Conservation (phyloP, 2,113 vertebrate genomes). For the Calyptomena viridis region DNA sequence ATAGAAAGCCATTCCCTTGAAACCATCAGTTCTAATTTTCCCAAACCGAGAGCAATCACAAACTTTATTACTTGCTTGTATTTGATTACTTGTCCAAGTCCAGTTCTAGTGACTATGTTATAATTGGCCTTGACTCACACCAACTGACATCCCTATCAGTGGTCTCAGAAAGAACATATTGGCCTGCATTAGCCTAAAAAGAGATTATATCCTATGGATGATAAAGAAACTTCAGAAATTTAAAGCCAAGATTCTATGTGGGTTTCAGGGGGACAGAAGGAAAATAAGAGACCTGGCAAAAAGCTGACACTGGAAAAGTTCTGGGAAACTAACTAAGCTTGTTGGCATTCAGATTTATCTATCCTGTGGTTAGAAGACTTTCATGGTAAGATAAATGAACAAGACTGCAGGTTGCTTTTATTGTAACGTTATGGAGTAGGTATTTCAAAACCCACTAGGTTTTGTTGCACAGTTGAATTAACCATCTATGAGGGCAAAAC, state of each 20-base stretch:
- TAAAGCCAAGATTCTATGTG: not conserved
- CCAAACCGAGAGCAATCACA: not conserved
- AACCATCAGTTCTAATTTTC: not conserved
- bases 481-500: not conserved
- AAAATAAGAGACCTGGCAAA: not conserved
- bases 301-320: not conserved
- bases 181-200: not conserved
- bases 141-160: not conserved
- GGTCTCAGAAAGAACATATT: not conserved
- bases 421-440: accelerated
- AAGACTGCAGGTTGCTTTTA: not conserved
- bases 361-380: not conserved
- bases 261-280: not conserved
- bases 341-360: not conserved
- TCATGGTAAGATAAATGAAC: not conserved
- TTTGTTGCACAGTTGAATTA: not conserved
- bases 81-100: not conserved
- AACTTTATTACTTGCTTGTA: not conserved
- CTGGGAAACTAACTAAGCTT: not conserved
- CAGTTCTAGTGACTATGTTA: not conserved
- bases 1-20: not conserved
- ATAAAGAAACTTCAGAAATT: not conserved
- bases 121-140: not conserved
- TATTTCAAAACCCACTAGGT: not conserved
- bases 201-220: not conserved